A percentile compares a stretch with the other conserved stretches of the same genome.
Evolutionary conservation across 2,113 vertebrate genomes (phyloP).

Genomic region (Perca fluviatilis): DNA sequence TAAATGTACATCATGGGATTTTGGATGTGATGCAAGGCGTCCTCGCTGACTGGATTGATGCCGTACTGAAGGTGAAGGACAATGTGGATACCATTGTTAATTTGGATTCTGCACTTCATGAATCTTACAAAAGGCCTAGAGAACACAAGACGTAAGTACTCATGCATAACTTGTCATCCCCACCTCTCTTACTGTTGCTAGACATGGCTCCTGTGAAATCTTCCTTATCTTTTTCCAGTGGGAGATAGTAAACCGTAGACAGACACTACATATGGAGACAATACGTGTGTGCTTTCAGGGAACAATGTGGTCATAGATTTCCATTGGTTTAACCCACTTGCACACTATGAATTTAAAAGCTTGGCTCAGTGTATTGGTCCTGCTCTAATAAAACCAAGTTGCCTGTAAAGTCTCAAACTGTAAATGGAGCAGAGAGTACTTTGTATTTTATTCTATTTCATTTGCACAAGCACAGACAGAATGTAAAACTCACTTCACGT

Average conservation of each 20-base stretch:
- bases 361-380: background rate
- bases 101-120: constrained; percentile 67
- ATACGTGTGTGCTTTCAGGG: constrained; percentile 40
- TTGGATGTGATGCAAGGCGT: constrained; percentile 31
- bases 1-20: background rate
- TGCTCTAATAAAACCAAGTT: background rate
- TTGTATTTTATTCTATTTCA: background rate
- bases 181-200: background rate
- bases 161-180: background rate
- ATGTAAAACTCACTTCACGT: background rate
- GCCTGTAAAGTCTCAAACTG: background rate
- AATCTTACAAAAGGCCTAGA: constrained; percentile 38
- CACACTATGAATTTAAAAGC: constrained; percentile 17
- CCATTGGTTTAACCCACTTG: constrained; percentile 17
- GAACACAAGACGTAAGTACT: constrained; percentile 60
- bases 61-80: constrained; percentile 44
- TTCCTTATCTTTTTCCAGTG: background rate
- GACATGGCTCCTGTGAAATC: background rate
- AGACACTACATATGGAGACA: constrained; percentile 53
- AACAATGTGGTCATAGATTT: constrained; percentile 54
- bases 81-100: constrained; percentile 58
- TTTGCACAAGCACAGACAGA: background rate
- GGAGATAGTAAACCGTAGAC: background rate
- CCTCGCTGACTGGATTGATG: constrained; percentile 37
- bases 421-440: background rate